Conservation (phyloP, 2,797 vertebrate genomes). For the Lemur catta region DNA sequence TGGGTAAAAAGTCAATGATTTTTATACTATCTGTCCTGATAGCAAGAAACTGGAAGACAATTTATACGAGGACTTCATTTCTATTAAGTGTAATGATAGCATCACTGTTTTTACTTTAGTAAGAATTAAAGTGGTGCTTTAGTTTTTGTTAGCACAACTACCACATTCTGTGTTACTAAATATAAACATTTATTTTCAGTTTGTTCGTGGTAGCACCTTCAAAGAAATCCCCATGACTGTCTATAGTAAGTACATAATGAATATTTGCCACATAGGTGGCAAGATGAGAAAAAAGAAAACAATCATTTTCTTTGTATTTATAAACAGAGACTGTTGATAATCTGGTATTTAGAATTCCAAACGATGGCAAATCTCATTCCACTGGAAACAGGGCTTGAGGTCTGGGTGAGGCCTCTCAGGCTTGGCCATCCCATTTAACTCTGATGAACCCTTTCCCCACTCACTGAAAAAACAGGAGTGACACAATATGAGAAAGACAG, state of each 20-base stretch:
- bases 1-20: neutral
- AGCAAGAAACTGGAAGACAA: neutral
- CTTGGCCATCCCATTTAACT: neutral
- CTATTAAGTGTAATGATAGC: neutral
- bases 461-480: neutral
- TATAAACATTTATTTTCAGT: constrained; percentile 86
- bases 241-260: constrained; percentile 90
- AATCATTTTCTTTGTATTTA: neutral
- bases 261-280: constrained; percentile 36
- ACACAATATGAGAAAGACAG: neutral
- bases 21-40: neutral
- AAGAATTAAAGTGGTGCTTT: neutral
- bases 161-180: constrained; percentile 12
- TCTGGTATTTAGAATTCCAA: constrained; percentile 62
- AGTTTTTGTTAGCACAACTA: neutral
- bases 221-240: constrained; percentile 94
- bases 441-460: neutral
- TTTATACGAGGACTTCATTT: neutral
- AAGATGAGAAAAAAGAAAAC: neutral
- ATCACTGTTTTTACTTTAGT: neutral
- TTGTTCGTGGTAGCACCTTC: constrained; percentile 91
- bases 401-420: neutral
- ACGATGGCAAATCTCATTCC: neutral
- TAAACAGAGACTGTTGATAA: constrained; percentile 55
- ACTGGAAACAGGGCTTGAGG: neutral